These are phyloP conservation scores for Pterophyllum scalare DNA, from an alignment of 2,113 vertebrate genomes.

Conservation along the genomic window DNA sequence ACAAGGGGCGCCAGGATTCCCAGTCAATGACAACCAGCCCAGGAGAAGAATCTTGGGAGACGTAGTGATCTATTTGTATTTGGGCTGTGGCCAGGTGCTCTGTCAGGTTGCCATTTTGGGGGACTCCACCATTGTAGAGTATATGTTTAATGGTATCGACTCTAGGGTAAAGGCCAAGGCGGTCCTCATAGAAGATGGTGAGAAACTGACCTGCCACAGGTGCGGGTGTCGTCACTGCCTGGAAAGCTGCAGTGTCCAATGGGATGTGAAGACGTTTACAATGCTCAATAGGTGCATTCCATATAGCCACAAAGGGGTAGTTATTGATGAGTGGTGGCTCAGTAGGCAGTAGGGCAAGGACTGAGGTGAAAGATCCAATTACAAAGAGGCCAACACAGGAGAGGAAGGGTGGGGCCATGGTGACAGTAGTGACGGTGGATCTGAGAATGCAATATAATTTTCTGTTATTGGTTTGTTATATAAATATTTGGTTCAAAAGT, in stretches of 20 bases:
- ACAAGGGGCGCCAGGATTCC: constrained; percentile 92
- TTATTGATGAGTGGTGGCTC: constrained; percentile 77
- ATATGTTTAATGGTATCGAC: constrained; percentile 63
- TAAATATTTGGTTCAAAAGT: too few relatives aligned
- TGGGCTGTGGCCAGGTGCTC: constrained; percentile 81
- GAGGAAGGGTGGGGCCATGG: constrained; percentile 24
- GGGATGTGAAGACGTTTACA: constrained; percentile 76
- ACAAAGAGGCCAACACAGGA: constrained; percentile 31
- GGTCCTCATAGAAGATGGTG: constrained; percentile 88
- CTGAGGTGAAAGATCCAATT: constrained; percentile 6
- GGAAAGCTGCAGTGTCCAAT: constrained; percentile 83
- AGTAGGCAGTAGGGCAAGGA: constrained; percentile 56
- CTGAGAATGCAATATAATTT: too few relatives aligned
- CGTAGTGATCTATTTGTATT: constrained; percentile 80
- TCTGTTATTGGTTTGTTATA: too few relatives aligned
- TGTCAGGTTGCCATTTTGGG: constrained; percentile 79
- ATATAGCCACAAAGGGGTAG: constrained; percentile 84
- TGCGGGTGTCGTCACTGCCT: constrained; percentile 81
- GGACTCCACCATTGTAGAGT: constrained; percentile 81
- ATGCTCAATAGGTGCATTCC: constrained; percentile 86
- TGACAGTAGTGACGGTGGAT: too few relatives aligned
- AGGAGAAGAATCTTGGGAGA: constrained; percentile 72
- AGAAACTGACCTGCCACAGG: constrained; percentile 79
- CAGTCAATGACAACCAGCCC: constrained; percentile 93
- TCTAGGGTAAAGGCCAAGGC: constrained; percentile 89